Conservation (phyloP, 2,113 vertebrate species). For the Equus quagga region DNA sequence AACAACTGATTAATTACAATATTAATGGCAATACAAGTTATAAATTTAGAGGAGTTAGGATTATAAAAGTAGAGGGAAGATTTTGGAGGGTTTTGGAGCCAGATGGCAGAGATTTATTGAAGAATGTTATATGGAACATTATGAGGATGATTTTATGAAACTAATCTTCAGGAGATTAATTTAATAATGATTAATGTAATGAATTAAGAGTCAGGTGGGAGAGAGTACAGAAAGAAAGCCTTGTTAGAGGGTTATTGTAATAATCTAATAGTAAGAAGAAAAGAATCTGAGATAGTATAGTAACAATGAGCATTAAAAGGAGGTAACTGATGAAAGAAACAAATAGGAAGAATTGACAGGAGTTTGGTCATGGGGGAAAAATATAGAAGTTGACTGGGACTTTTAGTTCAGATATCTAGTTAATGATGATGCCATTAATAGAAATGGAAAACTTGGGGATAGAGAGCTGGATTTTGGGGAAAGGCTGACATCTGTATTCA, state of each 20-base stretch:
- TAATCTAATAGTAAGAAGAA: neutral
- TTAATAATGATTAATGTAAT: neutral
- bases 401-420: neutral
- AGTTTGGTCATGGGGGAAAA: neutral
- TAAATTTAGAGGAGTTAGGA: neutral
- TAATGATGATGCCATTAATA: neutral
- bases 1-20: neutral
- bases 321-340: neutral
- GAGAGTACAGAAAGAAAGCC: neutral
- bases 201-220: neutral
- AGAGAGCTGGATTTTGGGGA: neutral
- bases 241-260: neutral
- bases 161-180: neutral
- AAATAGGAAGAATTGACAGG: neutral
- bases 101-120: neutral
- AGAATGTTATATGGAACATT: neutral
- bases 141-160: neutral
- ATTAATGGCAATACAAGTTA: neutral
- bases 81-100: neutral
- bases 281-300: neutral
- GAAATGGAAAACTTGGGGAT: neutral
- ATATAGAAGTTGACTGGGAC: neutral
- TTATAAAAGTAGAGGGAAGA: neutral
- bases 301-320: neutral
- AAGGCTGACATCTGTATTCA: neutral